Evolutionary conservation across 2,888 invertebrate genomes (phyloP), one percentile per base, ranked within the genome.

Genomic region (Saturnia japonica): DNA sequence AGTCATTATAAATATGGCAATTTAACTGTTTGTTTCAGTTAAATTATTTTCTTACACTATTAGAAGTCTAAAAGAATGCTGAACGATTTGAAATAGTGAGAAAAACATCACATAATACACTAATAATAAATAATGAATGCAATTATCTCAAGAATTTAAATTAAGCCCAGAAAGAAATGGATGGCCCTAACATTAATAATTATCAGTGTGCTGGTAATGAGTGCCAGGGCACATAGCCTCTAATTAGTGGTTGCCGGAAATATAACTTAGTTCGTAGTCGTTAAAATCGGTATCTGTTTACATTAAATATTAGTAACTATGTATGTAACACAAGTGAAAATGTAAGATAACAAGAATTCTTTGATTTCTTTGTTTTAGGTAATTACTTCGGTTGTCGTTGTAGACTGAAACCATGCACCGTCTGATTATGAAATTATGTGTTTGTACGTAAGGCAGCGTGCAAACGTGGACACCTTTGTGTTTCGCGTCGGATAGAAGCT

Each of bases 241-340:
- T 60, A 54, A 68, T 40, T 62, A 60, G 62, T 67, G 8, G 34
- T 0, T 8, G 40, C 64, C 64, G 64, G 64, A 64, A 40, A 64
- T 64, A 64, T 7, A 40, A 64, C 16, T n/a, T 54, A 64, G 40
- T 69, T 28, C 54, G 12, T 57, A 43, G 25, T 34, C 47, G 47
- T 51, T 22, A 68, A 68, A 47, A 54, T 54, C 22, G 22, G 22
- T 68, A 40, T 64, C 19, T 64, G 34, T 25, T 69, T 60, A 67
- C 11, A 67, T 60, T 57, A 45, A 22, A 7, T 64, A 64, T 64
- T 40, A 64, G 64, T 16, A 40, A 40, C n/a, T n/a, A n/a, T n/a
- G n/a, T n/a, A 14, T 64, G 60, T 28, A 62, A 19, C 1, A 62
- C 34, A 16, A 62, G 57, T 57, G 25, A 57, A 47, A 54, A 60